Evolutionary conservation across 2,113 vertebrate species (phyloP).

Genomic region (Pseudonaja textilis): DNA sequence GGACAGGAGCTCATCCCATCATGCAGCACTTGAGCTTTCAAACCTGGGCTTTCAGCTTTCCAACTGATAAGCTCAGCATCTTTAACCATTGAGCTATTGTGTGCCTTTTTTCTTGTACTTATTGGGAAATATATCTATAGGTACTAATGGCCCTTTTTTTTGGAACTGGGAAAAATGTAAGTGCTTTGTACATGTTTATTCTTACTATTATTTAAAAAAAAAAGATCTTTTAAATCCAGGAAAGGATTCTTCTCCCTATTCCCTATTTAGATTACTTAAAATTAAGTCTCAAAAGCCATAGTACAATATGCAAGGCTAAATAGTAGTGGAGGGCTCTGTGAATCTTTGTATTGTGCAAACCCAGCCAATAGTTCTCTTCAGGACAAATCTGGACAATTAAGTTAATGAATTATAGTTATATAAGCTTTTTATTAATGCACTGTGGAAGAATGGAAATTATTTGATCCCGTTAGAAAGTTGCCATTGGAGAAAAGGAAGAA

Average conservation of each 20-base stretch:
- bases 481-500: background rate
- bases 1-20: too few relatives aligned
- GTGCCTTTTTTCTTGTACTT: background rate
- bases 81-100: too few relatives aligned
- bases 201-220: background rate
- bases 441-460: background rate
- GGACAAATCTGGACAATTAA: background rate
- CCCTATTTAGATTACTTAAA: background rate
- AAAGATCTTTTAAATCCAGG: background rate
- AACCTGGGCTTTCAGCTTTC: too few relatives aligned
- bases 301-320: background rate
- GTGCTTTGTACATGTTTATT: background rate
- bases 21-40: too few relatives aligned
- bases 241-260: background rate
- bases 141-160: background rate
- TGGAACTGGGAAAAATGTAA: background rate
- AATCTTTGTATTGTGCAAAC: background rate
- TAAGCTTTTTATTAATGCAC: background rate
- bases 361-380: background rate
- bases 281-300: background rate
- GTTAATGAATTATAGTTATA: background rate
- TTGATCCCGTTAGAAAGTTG: background rate
- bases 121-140: background rate
- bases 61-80: too few relatives aligned
- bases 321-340: background rate